Percentiles rank a stretch among this genome's conserved stretches.
Conservation (phyloP, 1,140 invertebrate species). For the Lordiphosa mommai region DNA sequence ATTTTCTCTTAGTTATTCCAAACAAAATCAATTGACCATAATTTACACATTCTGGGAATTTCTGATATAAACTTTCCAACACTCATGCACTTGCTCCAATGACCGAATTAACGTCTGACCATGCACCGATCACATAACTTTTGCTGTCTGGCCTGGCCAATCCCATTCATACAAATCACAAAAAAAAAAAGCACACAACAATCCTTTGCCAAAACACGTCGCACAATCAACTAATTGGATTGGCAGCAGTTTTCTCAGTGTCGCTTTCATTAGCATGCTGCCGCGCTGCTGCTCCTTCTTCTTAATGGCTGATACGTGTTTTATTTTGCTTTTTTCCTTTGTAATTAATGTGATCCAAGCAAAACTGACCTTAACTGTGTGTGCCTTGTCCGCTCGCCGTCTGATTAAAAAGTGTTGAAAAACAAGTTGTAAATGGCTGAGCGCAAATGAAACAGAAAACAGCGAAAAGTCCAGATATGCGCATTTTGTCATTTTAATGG, state of each 20-base stretch:
- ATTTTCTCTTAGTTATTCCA: neutral
- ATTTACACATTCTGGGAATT: neutral
- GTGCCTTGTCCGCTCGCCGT: conserved; percentile 33
- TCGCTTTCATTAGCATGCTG: conserved; percentile 68
- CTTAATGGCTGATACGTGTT: conserved; percentile 68
- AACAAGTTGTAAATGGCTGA: conserved; percentile 59
- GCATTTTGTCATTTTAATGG: conserved; percentile 69
- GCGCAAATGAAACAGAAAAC: conserved; percentile 52
- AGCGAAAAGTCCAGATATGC: conserved; percentile 7
- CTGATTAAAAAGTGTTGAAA: conserved; percentile 73
- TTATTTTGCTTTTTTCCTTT: conserved; percentile 40
- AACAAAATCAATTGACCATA: neutral
- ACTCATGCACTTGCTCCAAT: conserved; percentile 52
- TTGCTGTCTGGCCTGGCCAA: conserved; percentile 3
- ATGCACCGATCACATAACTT: conserved; percentile 58
- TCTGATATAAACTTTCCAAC: conserved; percentile 4
- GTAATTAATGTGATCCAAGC: conserved; percentile 68
- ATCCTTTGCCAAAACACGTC: conserved; percentile 67
- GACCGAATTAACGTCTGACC: conserved; percentile 41
- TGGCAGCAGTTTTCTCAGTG: conserved; percentile 40
- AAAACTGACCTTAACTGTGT: conserved; percentile 66
- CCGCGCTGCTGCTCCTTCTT: conserved; percentile 31
- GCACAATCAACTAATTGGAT: conserved; percentile 71
- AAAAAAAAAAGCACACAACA: neutral
- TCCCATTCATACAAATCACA: neutral